Evolutionary conservation across 2,888 invertebrate species (phyloP), one percentile per base, ranked within the genome.

Genomic region (Conchocele bisecta): DNA sequence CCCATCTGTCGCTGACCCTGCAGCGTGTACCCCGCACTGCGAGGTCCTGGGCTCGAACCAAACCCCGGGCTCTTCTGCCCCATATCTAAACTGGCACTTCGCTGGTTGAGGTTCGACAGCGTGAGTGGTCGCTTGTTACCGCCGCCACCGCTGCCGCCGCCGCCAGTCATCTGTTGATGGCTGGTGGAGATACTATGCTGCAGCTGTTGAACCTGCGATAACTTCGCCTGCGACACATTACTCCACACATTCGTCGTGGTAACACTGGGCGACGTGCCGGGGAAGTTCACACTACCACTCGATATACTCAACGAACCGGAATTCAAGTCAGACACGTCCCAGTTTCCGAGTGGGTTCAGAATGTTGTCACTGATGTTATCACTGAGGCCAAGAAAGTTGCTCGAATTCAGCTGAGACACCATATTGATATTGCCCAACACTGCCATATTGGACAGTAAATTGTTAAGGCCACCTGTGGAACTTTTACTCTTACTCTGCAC

Each of bases 31-130:
- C 79, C 72, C 29, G 72, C 72, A 64, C 74, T 75, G 24, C 84
- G 65, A 3, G 79, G 71, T 7, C 73, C 72, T 35, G 64, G 58
- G 28, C 70, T 64, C 46, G 71, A 15, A 7, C 81, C 61, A 63
- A 79, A 84, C 2, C 85, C 77, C 0, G 85, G 86, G 48, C 83
- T 85, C 75, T 84, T 86, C 63, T 84, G 86, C n/a, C 81, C 83
- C 3, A 79, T 81, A 50, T 79, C 81, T 20, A 75, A 46, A 50
- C 71, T 74, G 6, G 64, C 57, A 44, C 80, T 80, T 37, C 81
- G 56, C n/a, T 84, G 84, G 48, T 74, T 81, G 51, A 71, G 79
- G 20, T 80, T 70, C 37, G 70, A 63, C 39, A 81, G 71, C 29
- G 65, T 70, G 9, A 59, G 57, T 24, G 71, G 61, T 53, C 72